Evolutionary conservation across 1,140 invertebrate genomes (phyloP), one percentile per base, ranked within the genome.

Genomic region (Xylocopa sonorina): DNA sequence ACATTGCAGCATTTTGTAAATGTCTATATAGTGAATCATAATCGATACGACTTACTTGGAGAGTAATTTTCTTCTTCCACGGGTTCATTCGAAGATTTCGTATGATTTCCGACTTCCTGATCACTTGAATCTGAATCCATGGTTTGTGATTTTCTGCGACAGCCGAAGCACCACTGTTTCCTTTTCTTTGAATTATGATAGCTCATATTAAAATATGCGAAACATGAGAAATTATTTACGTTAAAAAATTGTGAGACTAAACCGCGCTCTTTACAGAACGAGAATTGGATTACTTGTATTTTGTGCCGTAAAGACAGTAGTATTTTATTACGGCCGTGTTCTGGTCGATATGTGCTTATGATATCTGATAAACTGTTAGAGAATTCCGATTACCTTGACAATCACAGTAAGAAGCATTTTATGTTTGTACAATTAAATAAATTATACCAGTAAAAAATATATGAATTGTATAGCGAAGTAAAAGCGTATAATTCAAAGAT

Each of bases 81-180:
- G 16, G 18, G 3, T 14, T 72, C 34, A n/a, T 55, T 48, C 41
- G 18, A 24, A n/a, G n/a, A 21, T 38, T 73, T 10, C 10, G n/a
- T 12, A 7, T n/a, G 16, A 0, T 69, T 34, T n/a, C 67, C 72
- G 3, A 12, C 41, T 73, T 86, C 86, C n/a, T 58, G 51, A 32
- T 87, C 87, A 16, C 86, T 87, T n/a, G 50, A 78, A 38, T 87
- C 85, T 7, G 83, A 87, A 27, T 84, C 71, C 16, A 84, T 29
- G 7, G 82, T 87, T 67, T 85, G 41, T 14, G 87, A 57, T 66
- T 85, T 85, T n/a, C 81, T 41, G 2, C 55, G 58, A 41, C 86
- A 88, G 12, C n/a, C 48, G 12, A 75, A 18, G 27, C 80, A 69
- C 67, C 80, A 86, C 0, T 60, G 66, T 63, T 50, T 78, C 29